These are phyloP conservation scores for Palloptera scutellata DNA, from an alignment of 2,888 invertebrate species.

Conservation along the genomic window DNA sequence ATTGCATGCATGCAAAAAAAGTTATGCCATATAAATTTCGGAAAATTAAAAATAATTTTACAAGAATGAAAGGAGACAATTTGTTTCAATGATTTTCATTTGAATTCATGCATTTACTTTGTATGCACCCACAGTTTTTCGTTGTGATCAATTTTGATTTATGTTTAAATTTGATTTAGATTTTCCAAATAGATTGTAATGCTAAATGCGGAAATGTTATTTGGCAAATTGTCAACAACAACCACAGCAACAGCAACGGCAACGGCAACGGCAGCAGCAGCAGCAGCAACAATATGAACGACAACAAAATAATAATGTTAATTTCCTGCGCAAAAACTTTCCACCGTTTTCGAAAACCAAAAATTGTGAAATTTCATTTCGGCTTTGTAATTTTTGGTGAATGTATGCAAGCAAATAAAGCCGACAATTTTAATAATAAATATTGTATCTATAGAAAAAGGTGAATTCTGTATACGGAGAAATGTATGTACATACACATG, in stretches of 20 bases:
- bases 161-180: not conserved
- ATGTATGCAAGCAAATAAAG: not conserved
- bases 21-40: no score
- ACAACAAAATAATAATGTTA: conserved; percentile 27
- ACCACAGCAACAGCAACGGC: conserved; percentile 16
- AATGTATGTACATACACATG: not conserved
- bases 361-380: not conserved
- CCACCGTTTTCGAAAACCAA: no score
- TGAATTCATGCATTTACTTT: no score
- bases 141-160: no score
- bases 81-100: no score
- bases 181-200: conserved; percentile 20
- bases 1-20: no score
- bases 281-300: conserved; percentile 21
- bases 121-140: no score
- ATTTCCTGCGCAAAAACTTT: conserved; percentile 31
- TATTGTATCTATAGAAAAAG: no score
- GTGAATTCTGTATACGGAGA: no score
- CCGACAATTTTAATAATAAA: conserved; percentile 2
- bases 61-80: no score
- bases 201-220: conserved; percentile 45
- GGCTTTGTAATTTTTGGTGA: not conserved
- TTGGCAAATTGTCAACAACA: conserved; percentile 55
- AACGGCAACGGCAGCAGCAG: conserved; percentile 17
- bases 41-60: no score